Evolutionary conservation across 1,140 invertebrate species (phyloP).

Genomic region (Neodiprion fabricii): DNA sequence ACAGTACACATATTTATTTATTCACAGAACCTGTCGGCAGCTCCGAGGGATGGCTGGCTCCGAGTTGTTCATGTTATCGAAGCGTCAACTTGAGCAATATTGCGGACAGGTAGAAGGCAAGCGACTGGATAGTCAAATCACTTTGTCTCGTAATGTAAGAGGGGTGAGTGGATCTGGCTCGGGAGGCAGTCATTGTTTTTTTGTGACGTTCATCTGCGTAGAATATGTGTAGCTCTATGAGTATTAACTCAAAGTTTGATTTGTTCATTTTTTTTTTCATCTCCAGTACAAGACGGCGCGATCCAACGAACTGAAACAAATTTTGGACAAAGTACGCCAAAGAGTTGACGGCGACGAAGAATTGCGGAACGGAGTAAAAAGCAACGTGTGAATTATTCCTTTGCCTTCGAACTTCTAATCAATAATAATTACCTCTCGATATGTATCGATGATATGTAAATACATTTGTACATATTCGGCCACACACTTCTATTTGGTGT

Average conservation of each 20-base stretch:
- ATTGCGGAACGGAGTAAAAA: background rate
- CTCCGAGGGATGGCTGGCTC: conserved; percentile 72
- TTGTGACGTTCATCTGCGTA: no score
- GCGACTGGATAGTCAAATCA: conserved; percentile 76
- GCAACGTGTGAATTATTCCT: no score
- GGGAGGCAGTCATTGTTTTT: background rate
- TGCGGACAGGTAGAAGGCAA: conserved; percentile 75
- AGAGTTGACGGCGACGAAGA: conserved; percentile 58
- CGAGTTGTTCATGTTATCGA: conserved; percentile 73
- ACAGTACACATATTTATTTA: conserved; percentile 10
- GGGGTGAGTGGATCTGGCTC: conserved; percentile 66
- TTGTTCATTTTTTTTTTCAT: conserved; percentile 25
- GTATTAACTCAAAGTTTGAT: no score
- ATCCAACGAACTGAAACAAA: conserved; percentile 70
- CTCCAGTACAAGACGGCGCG: conserved; percentile 72
- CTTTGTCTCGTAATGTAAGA: conserved; percentile 76
- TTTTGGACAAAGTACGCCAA: conserved; percentile 70
- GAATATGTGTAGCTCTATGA: no score
- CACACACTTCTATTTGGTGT: no score
- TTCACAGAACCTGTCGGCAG: conserved; percentile 65
- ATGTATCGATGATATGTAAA: no score
- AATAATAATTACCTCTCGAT: no score
- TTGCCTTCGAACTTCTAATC: no score
- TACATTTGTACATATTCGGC: no score
- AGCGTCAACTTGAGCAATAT: conserved; percentile 70